Conservation (phyloP, 2,888 invertebrate species). For the Strigamia transsilvanica region DNA sequence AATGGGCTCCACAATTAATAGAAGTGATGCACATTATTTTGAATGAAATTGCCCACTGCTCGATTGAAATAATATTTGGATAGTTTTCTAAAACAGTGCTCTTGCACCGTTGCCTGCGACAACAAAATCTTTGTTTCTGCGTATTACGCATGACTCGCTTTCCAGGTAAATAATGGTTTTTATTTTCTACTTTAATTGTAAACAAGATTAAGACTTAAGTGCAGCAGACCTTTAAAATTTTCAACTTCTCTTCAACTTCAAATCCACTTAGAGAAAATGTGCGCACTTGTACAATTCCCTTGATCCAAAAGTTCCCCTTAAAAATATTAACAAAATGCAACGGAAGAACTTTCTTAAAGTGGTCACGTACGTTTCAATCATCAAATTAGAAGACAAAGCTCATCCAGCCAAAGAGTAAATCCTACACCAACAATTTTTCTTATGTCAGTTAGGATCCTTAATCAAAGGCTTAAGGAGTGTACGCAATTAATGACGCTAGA, state of each 20-base stretch:
- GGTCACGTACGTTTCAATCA: slow-evolving; percentile 47
- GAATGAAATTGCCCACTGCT: no score
- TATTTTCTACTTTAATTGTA: not conserved
- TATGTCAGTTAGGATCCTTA: not conserved
- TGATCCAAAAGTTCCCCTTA: slow-evolving; percentile 8
- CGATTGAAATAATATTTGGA: no score
- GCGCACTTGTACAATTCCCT: slow-evolving; percentile 20
- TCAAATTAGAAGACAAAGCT: slow-evolving; percentile 23
- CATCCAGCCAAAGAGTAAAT: slow-evolving; percentile 31
- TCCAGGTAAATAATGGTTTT: not conserved
- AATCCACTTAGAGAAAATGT: slow-evolving; percentile 23
- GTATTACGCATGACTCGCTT: no score
- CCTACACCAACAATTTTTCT: slow-evolving; percentile 12
- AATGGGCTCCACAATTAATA: no score
- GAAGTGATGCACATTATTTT: no score
- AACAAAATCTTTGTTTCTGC: no score
- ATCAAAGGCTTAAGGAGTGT: slow-evolving; percentile 13
- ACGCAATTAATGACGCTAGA: not conserved
- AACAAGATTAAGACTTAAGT: no score
- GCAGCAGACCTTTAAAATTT: not conserved
- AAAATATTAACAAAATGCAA: slow-evolving; percentile 36
- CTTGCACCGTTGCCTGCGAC: no score
- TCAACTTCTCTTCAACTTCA: not conserved
- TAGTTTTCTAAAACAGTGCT: no score
- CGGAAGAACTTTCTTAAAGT: slow-evolving; percentile 12